Evolutionary conservation across 2,113 vertebrate genomes (phyloP).

Genomic region (Scopus umbretta): DNA sequence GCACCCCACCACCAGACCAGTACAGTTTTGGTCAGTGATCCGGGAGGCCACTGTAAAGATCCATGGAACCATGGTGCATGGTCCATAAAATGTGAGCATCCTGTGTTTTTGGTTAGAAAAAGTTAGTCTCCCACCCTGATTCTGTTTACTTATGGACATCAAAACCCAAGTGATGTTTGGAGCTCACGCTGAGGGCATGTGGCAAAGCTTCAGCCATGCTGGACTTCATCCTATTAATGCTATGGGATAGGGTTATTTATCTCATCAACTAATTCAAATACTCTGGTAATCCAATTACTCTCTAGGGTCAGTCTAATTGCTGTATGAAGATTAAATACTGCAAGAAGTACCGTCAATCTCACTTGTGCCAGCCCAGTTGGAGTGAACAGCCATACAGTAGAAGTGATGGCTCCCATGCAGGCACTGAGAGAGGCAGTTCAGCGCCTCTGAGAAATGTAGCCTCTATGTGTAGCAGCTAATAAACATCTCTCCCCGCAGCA

Average conservation of each 20-base stretch:
- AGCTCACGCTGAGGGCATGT: not conserved
- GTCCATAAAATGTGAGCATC: not conserved
- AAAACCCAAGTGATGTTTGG: not conserved
- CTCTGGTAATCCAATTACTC: not conserved
- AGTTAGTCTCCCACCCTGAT: not conserved
- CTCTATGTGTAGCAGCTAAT: not conserved
- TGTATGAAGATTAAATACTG: not conserved
- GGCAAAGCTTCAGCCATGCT: not conserved
- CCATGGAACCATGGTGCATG: accelerated
- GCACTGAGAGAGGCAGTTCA: not conserved
- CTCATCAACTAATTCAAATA: not conserved
- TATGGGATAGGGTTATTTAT: not conserved
- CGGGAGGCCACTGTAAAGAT: not conserved
- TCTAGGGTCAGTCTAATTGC: not conserved
- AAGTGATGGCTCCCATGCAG: not conserved
- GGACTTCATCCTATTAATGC: not conserved
- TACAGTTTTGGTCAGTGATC: not conserved
- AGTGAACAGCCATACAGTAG: not conserved
- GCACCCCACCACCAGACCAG: not conserved
- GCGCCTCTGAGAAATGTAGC: not conserved
- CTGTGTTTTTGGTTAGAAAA: not conserved
- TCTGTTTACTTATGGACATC: not conserved
- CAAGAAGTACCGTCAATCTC: not conserved
- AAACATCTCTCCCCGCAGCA: not conserved
- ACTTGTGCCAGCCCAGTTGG: not conserved